A percentile compares a stretch with the other conserved stretches of the same genome.
Conservation (phyloP, 2,888 invertebrate genomes). For the Choristoneura rosaceana region DNA sequence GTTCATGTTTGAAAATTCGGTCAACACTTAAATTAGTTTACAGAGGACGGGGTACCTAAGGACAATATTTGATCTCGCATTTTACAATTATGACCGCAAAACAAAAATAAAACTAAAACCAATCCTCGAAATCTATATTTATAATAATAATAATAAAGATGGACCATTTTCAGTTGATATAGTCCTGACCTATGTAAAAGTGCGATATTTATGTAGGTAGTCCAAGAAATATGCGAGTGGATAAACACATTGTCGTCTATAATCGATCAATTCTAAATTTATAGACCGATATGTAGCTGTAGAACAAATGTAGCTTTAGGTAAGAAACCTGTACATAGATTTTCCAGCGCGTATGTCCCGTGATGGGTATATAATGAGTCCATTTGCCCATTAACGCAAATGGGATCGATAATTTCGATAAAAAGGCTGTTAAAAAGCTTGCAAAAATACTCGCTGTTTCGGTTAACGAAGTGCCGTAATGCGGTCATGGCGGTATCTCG, state of each 20-base stretch:
- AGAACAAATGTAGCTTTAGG: too few relatives aligned
- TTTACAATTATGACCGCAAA: conserved; percentile 29
- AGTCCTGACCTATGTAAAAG: too few relatives aligned
- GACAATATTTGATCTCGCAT: conserved; percentile 16
- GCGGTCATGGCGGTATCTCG: conserved; percentile 59
- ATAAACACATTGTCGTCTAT: too few relatives aligned
- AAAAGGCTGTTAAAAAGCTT: conserved; percentile 8
- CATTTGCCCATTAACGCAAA: conserved; percentile 9
- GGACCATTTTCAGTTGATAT: too few relatives aligned
- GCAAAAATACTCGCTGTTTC: conserved; percentile 31
- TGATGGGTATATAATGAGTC: conserved; percentile 1
- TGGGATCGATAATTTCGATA: background rate
- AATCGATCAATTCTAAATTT: too few relatives aligned
- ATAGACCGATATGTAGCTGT: too few relatives aligned
- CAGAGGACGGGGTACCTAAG: background rate
- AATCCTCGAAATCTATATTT: too few relatives aligned
- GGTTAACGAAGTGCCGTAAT: conserved; percentile 51
- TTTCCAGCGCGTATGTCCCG: background rate
- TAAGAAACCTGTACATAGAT: background rate
- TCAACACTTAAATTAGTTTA: conserved; percentile 15
- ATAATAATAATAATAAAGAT: too few relatives aligned
- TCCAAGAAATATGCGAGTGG: too few relatives aligned
- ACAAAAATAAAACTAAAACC: too few relatives aligned
- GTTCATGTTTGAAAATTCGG: conserved; percentile 18
- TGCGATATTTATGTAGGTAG: too few relatives aligned